Base-by-base conservation (phyloP, 2,797 vertebrate species). In the Macrochelys suwanniensis region DNA sequence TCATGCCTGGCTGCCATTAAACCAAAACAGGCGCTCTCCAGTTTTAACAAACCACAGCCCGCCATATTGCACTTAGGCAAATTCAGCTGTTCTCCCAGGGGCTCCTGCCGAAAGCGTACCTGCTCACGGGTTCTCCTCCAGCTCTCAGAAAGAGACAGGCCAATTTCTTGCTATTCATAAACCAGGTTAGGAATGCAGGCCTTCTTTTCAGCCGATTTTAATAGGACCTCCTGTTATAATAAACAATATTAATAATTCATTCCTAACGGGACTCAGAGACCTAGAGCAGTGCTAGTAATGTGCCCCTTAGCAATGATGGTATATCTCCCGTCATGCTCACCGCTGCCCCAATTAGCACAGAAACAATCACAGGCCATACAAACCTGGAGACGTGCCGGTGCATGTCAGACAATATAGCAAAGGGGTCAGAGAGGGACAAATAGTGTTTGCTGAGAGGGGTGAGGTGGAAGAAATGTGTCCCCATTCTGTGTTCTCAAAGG, bases 1-100 rank as follows among this genome's bases (percentile, higher is more conserved):
- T 82, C 93, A 85, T 91, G 94, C 90, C 89, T 94, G 95, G 91
- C 90, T 95, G 93, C 96, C 95, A 91, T 97, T 96, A 96, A 96
- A 96, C 82, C 50, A 54, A 94, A 96, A 89, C 85, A 87, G 84
- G 71, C 82, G 94, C 88, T 94, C 82, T 53, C 89, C 12, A 1
- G 82, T 89, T 82, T 80, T 57, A 93, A 89, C 0, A 0, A 77
- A 89, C 91, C 10, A 1, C 1, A 42, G 86, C 88, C 57, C 0
- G 0, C 90, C 11, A 1, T 50, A 80, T 50, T 37, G 37, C 28
- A 31, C 25, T 51, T 90, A 93, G 89, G 92, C 96, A 92, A 85
- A 93, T 68, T 0, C 78, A 88, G 89, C 92, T 79, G 81, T 89
- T 93, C 89, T 68, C 92, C 84, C 28, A 81, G 76, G 85, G 83